Base-by-base conservation (phyloP, 2,113 vertebrate species). In the Spizaetus ornatus region DNA sequence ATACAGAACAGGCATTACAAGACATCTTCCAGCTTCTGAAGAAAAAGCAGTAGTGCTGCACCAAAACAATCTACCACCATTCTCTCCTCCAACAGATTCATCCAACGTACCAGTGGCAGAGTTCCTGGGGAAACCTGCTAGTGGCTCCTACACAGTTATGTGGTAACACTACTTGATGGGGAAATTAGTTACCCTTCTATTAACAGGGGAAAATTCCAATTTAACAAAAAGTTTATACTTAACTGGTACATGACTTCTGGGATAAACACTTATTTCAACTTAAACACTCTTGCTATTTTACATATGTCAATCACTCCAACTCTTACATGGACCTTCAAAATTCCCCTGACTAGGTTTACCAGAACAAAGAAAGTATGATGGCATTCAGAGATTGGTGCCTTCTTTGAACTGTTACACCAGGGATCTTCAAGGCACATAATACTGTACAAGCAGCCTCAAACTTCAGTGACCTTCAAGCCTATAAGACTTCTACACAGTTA, bases 291-390 rank as follows among this genome's bases (percentile, higher is more conserved):
- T 3, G 2, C 12, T 61, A 36, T 42, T 86, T 73, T 23, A 52
- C 6, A 0, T 36, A 15, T 3, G 10, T 42, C 13, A 42, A n/a
- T 34, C 25, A 56, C 19, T 74, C 17, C 3, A 14, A 2, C 20
- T 82, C 56, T 62, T 23, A 79, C 4, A 19, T 0, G 2, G 10
- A 71, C 48, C 43, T 63, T 72, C 47, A 76, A 50, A 94, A 88
- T 55, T 50, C 38, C 22, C 63, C 52, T 48, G 13, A 40, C 29
- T 55, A 45, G 17, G 26, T 90, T 59, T 74, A 76, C 31, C 23
- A 55, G 38, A 79, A 82, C 12, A 79, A 93, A 82, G 53, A 72
- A 55, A 86, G 27, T 23, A 23, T 5, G 22, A 59, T 7, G 23
- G 31, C 23, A 87, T 40, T 36, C 55, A 78, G 72, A 55, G 27